A percentile compares a stretch with the other conserved stretches of the same genome.
These are phyloP conservation scores for Drosophila subquinaria DNA, from an alignment of 2,888 invertebrate genomes.

Conservation along the genomic window DNA sequence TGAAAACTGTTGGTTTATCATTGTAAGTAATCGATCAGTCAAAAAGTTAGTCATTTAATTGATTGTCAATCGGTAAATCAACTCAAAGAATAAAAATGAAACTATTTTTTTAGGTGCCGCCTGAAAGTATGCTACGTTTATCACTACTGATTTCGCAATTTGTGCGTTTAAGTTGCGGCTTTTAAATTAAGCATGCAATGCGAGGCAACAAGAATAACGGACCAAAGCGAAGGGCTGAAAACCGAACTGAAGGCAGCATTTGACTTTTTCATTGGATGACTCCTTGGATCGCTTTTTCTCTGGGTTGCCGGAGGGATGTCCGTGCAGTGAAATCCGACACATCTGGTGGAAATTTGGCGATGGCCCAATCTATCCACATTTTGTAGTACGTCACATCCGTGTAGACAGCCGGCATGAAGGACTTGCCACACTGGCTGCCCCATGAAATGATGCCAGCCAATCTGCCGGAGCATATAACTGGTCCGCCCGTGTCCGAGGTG, in stretches of 20 bases:
- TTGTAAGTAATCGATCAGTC: too few species aligned
- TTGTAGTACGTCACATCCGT: conserved; percentile 87
- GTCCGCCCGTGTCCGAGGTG: conserved; percentile 94
- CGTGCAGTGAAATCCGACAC: background rate
- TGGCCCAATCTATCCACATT: conserved; percentile 57
- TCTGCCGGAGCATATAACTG: conserved; percentile 88
- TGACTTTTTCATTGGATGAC: background rate
- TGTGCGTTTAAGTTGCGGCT: background rate
- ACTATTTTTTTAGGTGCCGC: background rate
- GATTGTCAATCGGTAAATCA: background rate
- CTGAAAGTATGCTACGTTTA: background rate
- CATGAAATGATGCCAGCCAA: conserved; percentile 93
- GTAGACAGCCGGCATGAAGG: conserved; percentile 89
- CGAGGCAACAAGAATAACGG: background rate
- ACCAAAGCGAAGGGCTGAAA: background rate
- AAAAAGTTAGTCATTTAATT: too few species aligned
- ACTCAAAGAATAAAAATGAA: background rate
- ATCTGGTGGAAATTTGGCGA: background rate
- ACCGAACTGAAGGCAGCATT: background rate
- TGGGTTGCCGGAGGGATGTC: too few species aligned
- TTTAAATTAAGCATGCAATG: background rate
- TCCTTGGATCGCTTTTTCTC: background rate
- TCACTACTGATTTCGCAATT: background rate
- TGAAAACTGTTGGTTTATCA: too few species aligned
- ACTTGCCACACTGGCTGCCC: conserved; percentile 92